A percentile compares a stretch with the other conserved stretches of the same genome.
These are phyloP conservation scores for Apis mellifera DNA, from an alignment of 1,140 invertebrate species.

Conservation along the genomic window Amel_HAv3.1 CM009937.2:7172501-7173000, in stretches of 20 bases:
- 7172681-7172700: conserved; percentile 60
- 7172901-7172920: background rate
- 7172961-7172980: no score
- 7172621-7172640: conserved; percentile 53
- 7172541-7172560: background rate
- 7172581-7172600: conserved; percentile 5
- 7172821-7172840: conserved; percentile 13
- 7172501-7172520: background rate
- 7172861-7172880: background rate
- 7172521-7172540: background rate
- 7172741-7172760: conserved; percentile 21
- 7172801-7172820: conserved; percentile 36
- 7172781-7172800: conserved; percentile 19
- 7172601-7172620: conserved; percentile 18
- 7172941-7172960: background rate
- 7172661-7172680: conserved; percentile 60
- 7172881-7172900: background rate
- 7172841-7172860: background rate
- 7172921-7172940: background rate
- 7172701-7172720: conserved; percentile 22
- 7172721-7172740: conserved; percentile 16
- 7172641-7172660: conserved; percentile 54
- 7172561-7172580: background rate
- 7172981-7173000: no score
- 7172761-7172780: conserved; percentile 20